Conservation (phyloP, 2,888 invertebrate species). For the Amphipoea oculea region DNA sequence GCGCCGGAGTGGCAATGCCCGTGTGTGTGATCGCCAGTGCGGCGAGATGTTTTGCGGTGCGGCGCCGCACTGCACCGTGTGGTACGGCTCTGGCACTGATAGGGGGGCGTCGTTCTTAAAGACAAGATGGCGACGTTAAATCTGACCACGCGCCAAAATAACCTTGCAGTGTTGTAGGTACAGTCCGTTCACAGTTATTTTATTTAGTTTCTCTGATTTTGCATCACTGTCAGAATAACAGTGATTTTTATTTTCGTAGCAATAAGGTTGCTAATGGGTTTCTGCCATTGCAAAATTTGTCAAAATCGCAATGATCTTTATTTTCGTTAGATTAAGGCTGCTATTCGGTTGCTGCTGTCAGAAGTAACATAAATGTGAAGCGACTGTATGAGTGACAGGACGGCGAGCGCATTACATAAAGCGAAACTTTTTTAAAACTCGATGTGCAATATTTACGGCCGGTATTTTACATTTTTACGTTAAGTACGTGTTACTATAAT, state of each 20-base stretch:
- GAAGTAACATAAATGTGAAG: not conserved
- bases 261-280: too few relatives aligned
- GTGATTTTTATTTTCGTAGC: too few relatives aligned
- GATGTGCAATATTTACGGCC: not conserved
- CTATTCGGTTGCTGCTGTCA: not conserved
- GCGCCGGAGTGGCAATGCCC: too few relatives aligned
- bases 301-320: too few relatives aligned
- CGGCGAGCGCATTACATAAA: not conserved
- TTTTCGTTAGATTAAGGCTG: too few relatives aligned
- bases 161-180: not conserved
- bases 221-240: too few relatives aligned
- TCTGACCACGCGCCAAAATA: not conserved
- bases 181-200: too few relatives aligned
- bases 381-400: not conserved
- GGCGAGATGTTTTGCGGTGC: too few relatives aligned
- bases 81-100: not conserved
- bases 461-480: not conserved
- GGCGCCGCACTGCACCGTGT: too few relatives aligned
- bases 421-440: not conserved
- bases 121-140: not conserved
- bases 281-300: too few relatives aligned
- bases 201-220: too few relatives aligned
- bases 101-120: not conserved
- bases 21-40: too few relatives aligned
- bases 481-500: not conserved